Evolutionary conservation across 2,113 vertebrate species (phyloP), one percentile per base, ranked within the genome.

Genomic region (Solenodon paradoxus): DNA sequence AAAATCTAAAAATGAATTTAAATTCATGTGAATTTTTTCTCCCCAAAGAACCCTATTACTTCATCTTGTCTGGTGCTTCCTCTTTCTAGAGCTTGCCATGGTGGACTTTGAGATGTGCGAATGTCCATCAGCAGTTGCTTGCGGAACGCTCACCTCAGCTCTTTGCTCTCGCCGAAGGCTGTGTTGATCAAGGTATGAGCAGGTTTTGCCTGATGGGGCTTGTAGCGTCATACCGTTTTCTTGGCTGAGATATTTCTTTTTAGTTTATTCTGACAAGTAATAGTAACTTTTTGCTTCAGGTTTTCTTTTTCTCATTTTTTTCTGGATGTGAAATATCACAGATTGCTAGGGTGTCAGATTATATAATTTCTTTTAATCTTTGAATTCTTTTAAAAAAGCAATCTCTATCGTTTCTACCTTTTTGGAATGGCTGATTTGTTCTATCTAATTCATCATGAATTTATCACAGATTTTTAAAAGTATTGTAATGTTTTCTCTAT

Each of bases 61-160:
- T 92, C 24, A 79, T 3, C 55, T 92, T 38, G 16, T 0, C 0
- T n/a, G 64, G 2, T 6, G 0, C 72, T 91, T 96, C 90, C 42
- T 40, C 45, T 53, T 97, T 97, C 61, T 81, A 99, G 99, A 98
- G 99, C 0, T 97, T 99, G 87, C 97, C 99, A 5, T 99, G 99
- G 99, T 99, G 99, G 99, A 99, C 99, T 1, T 96, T 99, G 75
- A 98, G 99, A 81, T 99, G 98, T 94, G 95, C 99, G 87, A 98
- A 96, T 92, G 97, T 99, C 93, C 99, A 99, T 95, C 99, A 99
- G 97, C 99, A 99, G 51, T 90, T 99, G 94, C 97, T 99, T 81
- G 99, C 99, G 96, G 99, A 99, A 55, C 98, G 99, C 84, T 99
- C 99, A 13, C 98, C 97, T 28, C 98, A 99, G 96, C 99, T 99